Conservation (phyloP, 2,888 invertebrate species). For the Diloba caeruleocephala region DNA sequence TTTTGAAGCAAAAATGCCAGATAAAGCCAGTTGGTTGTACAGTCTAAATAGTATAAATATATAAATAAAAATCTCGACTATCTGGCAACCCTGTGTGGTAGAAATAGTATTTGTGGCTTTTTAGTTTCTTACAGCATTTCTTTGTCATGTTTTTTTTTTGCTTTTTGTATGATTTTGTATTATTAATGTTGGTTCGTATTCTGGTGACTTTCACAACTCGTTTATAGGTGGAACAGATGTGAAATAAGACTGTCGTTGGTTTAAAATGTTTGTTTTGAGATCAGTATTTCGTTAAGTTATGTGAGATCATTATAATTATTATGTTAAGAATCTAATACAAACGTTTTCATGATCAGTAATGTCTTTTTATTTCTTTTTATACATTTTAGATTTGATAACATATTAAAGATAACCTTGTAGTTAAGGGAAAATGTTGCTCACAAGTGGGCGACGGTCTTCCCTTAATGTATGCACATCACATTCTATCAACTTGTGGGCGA, state of each 20-base stretch:
- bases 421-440: no score
- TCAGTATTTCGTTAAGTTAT: conserved; percentile 80
- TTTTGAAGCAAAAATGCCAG: no score
- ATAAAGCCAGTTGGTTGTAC: no score
- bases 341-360: conserved; percentile 53
- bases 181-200: conserved; percentile 35
- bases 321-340: conserved; percentile 65
- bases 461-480: no score
- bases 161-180: conserved; percentile 30
- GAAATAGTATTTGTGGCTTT: conserved; percentile 48
- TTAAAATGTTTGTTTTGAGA: conserved; percentile 65
- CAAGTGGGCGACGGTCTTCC: no score
- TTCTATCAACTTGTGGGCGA: no score
- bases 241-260: conserved; percentile 66
- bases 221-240: conserved; percentile 88
- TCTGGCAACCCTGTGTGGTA: conserved; percentile 50
- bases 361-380: conserved; percentile 53
- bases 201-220: conserved; percentile 76
- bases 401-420: no score
- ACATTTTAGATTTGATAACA: no score
- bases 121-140: conserved; percentile 10
- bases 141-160: conserved; percentile 7
- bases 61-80: conserved; percentile 1
- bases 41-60: neutral
- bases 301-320: conserved; percentile 62